phyloP scores from a whole-genome alignment of 2,888 invertebrate species.

The Catocala nupta region DNA sequence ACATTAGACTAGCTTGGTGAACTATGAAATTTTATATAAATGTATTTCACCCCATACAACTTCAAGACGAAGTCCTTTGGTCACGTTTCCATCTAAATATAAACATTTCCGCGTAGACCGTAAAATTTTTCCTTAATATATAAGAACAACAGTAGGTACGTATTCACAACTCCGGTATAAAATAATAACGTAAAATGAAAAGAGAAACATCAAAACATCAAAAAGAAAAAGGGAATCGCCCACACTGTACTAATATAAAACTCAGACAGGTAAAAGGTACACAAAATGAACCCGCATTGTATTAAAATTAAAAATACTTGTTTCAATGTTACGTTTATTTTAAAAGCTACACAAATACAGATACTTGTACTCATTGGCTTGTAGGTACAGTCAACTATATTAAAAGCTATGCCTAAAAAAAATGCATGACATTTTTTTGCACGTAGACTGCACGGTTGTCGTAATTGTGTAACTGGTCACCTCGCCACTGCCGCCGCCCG shows the following conservation, averaged over 20 bases:
- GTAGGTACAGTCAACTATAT: no score
- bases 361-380: no score
- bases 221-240: slow-evolving; percentile 30
- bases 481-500: no score
- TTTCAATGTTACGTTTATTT: slow-evolving; percentile 24
- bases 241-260: slow-evolving; percentile 53
- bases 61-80: no score
- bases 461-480: no score
- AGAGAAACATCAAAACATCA: slow-evolving; percentile 24
- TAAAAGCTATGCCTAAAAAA: no score
- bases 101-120: not conserved
- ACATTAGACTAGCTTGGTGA: no score
- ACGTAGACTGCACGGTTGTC: no score
- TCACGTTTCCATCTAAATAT: not conserved
- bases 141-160: not conserved
- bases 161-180: slow-evolving; percentile 5
- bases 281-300: slow-evolving; percentile 57
- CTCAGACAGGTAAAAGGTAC: slow-evolving; percentile 48
- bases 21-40: no score
- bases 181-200: slow-evolving; percentile 27
- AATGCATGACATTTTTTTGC: no score
- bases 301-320: slow-evolving; percentile 45
- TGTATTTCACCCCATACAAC: no score
- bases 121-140: slow-evolving; percentile 7
- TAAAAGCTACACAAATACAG: no score